Conservation (phyloP, 2,797 vertebrate genomes). For the Huso huso region DNA sequence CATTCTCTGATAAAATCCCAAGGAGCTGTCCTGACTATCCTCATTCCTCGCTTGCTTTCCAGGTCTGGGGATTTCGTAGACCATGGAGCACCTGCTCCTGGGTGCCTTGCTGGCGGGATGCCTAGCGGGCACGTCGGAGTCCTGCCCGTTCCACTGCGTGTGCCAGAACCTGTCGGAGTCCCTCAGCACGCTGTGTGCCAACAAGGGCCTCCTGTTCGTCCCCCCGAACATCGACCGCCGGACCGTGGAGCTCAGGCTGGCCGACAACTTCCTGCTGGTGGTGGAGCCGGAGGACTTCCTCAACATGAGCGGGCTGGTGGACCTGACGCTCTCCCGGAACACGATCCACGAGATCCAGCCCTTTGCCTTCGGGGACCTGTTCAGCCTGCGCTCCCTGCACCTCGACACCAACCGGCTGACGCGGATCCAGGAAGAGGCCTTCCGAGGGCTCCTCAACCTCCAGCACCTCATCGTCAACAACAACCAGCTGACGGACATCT, state of each 20-base stretch:
- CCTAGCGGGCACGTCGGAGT: conserved; percentile 49
- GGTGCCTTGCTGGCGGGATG: conserved; percentile 46
- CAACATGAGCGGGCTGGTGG: conserved; percentile 85
- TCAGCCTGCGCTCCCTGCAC: conserved; percentile 81
- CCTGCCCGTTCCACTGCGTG: conserved; percentile 84
- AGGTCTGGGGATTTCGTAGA: background rate
- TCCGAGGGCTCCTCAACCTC: conserved; percentile 76
- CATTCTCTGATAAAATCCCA: too few relatives aligned
- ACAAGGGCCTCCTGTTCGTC: conserved; percentile 85
- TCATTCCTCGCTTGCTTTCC: background rate
- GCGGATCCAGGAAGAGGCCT: conserved; percentile 62
- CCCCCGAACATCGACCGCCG: conserved; percentile 83
- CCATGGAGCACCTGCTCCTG: conserved; percentile 45
- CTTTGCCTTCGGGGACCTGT: conserved; percentile 76
- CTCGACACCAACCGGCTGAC: conserved; percentile 80
- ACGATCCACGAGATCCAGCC: conserved; percentile 76
- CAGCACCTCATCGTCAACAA: conserved; percentile 85
- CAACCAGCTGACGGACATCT: conserved; percentile 79
- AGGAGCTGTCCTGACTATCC: too few relatives aligned
- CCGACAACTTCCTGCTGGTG: conserved; percentile 84
- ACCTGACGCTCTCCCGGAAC: conserved; percentile 83
- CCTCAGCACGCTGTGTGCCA: conserved; percentile 83
- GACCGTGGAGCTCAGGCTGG: conserved; percentile 82
- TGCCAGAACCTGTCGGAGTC: conserved; percentile 89
- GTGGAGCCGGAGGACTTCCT: conserved; percentile 74